A percentile compares a stretch with the other conserved stretches of the same genome.
Conservation (phyloP, 2,113 vertebrate genomes). For the Periophthalmus modestus region DNA sequence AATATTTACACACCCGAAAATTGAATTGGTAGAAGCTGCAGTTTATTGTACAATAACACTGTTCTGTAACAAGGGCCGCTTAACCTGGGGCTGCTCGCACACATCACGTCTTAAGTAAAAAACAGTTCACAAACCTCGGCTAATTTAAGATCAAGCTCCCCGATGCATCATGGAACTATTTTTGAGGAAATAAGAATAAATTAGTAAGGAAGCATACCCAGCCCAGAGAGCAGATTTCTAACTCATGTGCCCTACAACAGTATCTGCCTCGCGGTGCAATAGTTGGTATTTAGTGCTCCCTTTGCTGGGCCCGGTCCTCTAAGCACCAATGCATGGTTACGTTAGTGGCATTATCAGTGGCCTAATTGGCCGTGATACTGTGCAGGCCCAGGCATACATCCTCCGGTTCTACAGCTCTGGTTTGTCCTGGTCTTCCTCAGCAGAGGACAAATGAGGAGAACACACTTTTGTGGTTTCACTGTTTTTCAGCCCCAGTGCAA, state of each 20-base stretch:
- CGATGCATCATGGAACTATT: conserved; percentile 1
- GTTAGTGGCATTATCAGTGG: conserved; percentile 64
- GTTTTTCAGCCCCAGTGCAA: not conserved
- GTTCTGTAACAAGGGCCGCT: not conserved
- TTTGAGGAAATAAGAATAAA: conserved; percentile 2
- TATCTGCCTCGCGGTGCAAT: not conserved
- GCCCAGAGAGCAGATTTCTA: not conserved
- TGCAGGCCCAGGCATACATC: conserved; percentile 46
- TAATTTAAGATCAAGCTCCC: not conserved
- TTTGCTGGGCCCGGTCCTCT: conserved; percentile 27
- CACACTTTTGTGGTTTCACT: conserved; percentile 2
- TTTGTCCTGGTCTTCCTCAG: conserved; percentile 12
- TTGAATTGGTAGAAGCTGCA: not conserved
- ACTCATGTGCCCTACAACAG: not conserved
- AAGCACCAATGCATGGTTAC: conserved; percentile 55
- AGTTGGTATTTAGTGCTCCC: conserved; percentile 6
- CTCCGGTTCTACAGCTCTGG: conserved; percentile 30
- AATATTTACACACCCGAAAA: not conserved
- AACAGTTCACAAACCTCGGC: not conserved
- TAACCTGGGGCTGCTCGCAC: not conserved
- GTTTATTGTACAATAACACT: not conserved
- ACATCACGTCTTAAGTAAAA: not conserved
- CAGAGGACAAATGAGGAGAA: conserved; percentile 2
- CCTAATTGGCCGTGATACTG: conserved; percentile 67
- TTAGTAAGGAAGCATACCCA: not conserved